Percentiles rank a stretch among this genome's conserved stretches.
Conservation (phyloP, 2,113 vertebrate genomes). For the Cheirogaleus medius region DNA sequence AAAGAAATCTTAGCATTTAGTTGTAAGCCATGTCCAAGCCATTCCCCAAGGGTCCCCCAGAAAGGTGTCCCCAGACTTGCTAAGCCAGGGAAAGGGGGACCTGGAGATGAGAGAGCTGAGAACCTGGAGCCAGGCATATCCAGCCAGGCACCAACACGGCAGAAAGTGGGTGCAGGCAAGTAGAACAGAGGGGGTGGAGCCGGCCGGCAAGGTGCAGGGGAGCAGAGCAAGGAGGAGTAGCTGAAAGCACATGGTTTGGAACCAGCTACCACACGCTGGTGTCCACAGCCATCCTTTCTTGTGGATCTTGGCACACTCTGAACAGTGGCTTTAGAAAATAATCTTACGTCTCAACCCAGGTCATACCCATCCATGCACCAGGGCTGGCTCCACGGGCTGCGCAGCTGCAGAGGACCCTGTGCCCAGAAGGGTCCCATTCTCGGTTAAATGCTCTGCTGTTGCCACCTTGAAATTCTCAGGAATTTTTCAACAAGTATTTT, state of each 20-base stretch:
- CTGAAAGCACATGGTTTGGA: not conserved
- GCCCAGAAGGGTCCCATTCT: not conserved
- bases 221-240: not conserved
- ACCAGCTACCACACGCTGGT: not conserved
- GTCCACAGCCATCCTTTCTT: not conserved
- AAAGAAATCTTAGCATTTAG: not conserved
- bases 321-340: not conserved
- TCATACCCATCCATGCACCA: not conserved
- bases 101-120: not conserved
- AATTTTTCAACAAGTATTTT: not conserved
- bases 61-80: not conserved
- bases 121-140: not conserved
- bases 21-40: not conserved
- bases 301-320: not conserved
- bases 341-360: not conserved
- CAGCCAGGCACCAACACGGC: not conserved
- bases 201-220: not conserved
- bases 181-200: not conserved
- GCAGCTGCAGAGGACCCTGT: accelerated
- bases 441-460: not conserved
- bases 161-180: not conserved
- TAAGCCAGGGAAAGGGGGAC: not conserved
- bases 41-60: not conserved
- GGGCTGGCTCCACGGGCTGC: not conserved
- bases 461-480: not conserved